Conservation (phyloP, 2,113 vertebrate species). For the Echinops telfairi region DNA sequence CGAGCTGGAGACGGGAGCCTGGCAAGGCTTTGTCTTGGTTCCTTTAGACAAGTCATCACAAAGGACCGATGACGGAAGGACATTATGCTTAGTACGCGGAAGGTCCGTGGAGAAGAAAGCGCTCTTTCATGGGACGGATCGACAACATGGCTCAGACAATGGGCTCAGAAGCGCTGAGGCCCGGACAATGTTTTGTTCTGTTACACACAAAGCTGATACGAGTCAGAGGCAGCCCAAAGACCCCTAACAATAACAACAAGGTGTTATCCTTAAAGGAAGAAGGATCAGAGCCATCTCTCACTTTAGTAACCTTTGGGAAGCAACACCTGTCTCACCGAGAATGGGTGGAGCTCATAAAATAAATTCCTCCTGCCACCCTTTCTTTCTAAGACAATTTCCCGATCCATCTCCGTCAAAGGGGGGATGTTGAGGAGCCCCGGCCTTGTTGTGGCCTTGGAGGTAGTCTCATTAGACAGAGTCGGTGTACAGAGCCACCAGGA, state of each 20-base stretch:
- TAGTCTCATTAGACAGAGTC: background rate
- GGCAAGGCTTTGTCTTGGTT: background rate
- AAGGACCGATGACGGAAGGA: background rate
- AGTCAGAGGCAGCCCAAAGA: background rate
- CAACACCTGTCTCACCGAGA: background rate
- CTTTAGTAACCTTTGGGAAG: background rate
- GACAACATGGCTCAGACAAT: background rate
- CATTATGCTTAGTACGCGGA: background rate
- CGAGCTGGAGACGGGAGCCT: background rate
- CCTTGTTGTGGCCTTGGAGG: background rate
- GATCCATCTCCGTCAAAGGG: background rate
- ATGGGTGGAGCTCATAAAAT: background rate
- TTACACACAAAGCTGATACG: background rate
- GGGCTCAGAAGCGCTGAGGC: background rate
- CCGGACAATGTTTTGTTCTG: background rate
- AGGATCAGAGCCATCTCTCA: background rate
- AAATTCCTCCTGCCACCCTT: background rate
- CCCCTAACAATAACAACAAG: background rate
- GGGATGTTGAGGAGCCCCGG: background rate
- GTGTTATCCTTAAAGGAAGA: background rate
- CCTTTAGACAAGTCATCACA: background rate
- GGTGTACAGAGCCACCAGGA: too few relatives aligned
- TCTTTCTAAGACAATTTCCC: constrained; percentile 18
- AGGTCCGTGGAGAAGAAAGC: background rate
- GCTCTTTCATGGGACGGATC: background rate